Evolutionary conservation across 2,113 vertebrate genomes (phyloP), one percentile per base, ranked within the genome.

Genomic region (Pomatostomus ruficeps): DNA sequence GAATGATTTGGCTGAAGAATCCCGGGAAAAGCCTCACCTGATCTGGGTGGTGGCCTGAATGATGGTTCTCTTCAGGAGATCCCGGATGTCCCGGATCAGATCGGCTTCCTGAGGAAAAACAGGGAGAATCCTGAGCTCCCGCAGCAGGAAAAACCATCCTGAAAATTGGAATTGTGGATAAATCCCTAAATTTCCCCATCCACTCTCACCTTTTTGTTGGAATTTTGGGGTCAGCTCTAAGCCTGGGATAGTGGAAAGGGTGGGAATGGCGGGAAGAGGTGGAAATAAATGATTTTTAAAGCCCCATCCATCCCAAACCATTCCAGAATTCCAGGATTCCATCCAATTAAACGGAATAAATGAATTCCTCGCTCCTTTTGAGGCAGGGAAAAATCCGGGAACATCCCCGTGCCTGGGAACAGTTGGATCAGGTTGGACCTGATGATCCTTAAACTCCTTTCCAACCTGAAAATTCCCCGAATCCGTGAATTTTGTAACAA

Each of bases 41-140:
- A 99, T 99, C 97, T 99, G 99, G 89, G 93, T 97, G 79, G 97
- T 52, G 2, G 98, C 98, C 94, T 99, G 98, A 72, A 96, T 95
- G 65, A 98, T 93, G 18, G 99, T 99, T 90, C 98, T 98, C 70
- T 98, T 99, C 95, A 99, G 96, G 35, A 99, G 98, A 68, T 98
- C 98, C 92, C 99, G 99, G 43, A 99, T 46, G 61, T 97, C 99
- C 93, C 97, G 97, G 96, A 99, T 98, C 21, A 99, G 98, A 45
- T 99, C 99, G 1, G 98, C 98, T 91, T 99, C 99, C 99, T 99
- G 73, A 42, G 51, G 17, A 67, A 94, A 93, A 95, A 85, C 9
- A 89, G 14, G n/a, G 54, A 96, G 19, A 87, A 6, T 43, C 57
- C 58, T 54, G 4, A 77, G 85, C 20, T 76, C 3, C 38, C 49